Evolutionary conservation across 2,888 invertebrate species (phyloP), one percentile per base, ranked within the genome.

Genomic region (Phaonia tiefii): DNA sequence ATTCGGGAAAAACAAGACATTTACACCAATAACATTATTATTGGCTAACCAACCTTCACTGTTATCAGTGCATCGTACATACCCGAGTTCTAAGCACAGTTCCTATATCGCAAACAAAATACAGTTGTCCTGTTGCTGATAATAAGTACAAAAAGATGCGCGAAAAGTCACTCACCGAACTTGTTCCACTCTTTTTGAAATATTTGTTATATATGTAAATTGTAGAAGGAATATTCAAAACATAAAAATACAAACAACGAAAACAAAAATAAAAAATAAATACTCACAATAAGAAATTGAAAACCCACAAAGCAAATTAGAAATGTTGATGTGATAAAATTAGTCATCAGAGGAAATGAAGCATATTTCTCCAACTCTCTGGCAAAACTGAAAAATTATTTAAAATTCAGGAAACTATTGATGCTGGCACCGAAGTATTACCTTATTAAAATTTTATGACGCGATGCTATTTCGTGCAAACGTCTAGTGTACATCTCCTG

Each of bases 221-320:
- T n/a, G n/a, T n/a, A n/a, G n/a, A n/a, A n/a, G n/a, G n/a, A n/a
- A n/a, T n/a, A n/a, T n/a, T n/a, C n/a, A n/a, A n/a, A n/a, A n/a
- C n/a, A n/a, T n/a, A n/a, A n/a, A n/a, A n/a, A n/a, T n/a, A n/a
- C n/a, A n/a, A n/a, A n/a, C n/a, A n/a, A n/a, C n/a, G n/a, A n/a
- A n/a, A n/a, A n/a, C n/a, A n/a, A n/a, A n/a, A n/a, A n/a, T n/a
- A 13, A 42, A n/a, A 11, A 5, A n/a, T 25, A 54, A 26, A 42
- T 69, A 75, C 71, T 75, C 54, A 72, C 80, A 10, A 76, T 1
- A 17, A 80, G 10, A 73, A 76, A 80, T 20, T 80, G 72, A 56
- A 80, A 80, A 1, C 72, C 72, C n/a, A 72, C 66, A 15, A 56
- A 72, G n/a, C 75, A 76, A 46, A 80, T 76, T 73, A 69, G 71